Conservation (phyloP, 2,888 invertebrate genomes). For the Linnaemya tessellans region DNA sequence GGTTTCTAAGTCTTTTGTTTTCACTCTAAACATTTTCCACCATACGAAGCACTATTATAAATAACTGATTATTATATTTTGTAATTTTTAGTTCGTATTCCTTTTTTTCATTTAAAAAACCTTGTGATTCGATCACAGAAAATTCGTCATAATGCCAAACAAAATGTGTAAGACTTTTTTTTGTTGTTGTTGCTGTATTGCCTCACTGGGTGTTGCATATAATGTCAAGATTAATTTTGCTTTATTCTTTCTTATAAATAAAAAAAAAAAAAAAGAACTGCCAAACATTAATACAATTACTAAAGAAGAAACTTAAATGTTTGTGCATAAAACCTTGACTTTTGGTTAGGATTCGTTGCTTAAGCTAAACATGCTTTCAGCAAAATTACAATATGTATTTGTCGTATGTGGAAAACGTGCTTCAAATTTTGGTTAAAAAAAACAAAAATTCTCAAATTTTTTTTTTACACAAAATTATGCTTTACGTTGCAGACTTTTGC, state of each 20-base stretch:
- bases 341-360: constrained; percentile 49
- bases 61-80: neutral
- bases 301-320: neutral
- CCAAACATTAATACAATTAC: neutral
- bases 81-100: neutral
- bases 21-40: neutral
- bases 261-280: neutral
- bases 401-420: constrained; percentile 51
- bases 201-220: constrained; percentile 57
- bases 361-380: neutral
- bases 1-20: constrained; percentile 63
- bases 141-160: too few relatives aligned
- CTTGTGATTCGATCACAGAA: too few relatives aligned
- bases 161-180: too few relatives aligned
- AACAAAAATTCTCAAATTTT: neutral
- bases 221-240: constrained; percentile 68
- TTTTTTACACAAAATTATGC: neutral
- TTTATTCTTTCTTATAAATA: constrained; percentile 29
- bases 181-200: too few relatives aligned
- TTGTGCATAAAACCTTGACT: constrained; percentile 60
- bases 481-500: neutral
- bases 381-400: neutral
- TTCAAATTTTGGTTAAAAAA: neutral
- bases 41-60: neutral
- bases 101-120: neutral